A percentile compares a stretch with the other conserved stretches of the same genome.
phyloP scores from a whole-genome alignment of 2,113 vertebrate genomes.

The Syrmaticus mikado region DNA sequence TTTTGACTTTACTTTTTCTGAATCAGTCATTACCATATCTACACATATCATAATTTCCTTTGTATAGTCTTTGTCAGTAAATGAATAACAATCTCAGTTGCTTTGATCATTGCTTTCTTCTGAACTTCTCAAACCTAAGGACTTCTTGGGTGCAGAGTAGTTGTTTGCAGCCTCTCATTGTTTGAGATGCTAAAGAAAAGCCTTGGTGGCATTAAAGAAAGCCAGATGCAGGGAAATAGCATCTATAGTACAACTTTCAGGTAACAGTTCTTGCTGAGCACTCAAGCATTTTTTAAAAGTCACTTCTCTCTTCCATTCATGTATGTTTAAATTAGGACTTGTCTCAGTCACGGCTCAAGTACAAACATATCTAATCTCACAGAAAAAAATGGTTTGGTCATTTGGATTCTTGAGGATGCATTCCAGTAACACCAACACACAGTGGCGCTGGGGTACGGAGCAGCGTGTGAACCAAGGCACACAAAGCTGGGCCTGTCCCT shows the following conservation, averaged over 20 bases:
- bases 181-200: not conserved
- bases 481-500: not conserved
- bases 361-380: not conserved
- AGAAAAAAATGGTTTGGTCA: not conserved
- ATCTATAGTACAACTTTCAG: not conserved
- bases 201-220: not conserved
- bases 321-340: not conserved
- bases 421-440: accelerated
- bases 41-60: not conserved
- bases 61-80: not conserved
- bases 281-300: not conserved
- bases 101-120: not conserved
- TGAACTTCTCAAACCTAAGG: not conserved
- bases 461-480: not conserved
- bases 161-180: not conserved
- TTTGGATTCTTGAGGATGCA: not conserved
- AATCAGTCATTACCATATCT: not conserved
- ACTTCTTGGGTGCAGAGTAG: not conserved
- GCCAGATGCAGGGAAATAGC: not conserved
- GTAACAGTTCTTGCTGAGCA: not conserved
- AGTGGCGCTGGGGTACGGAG: not conserved
- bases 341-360: not conserved
- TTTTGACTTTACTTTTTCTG: not conserved
- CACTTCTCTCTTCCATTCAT: not conserved
- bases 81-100: not conserved